These are phyloP conservation scores for Herpailurus yagouaroundi DNA, from an alignment of 2,113 vertebrate species.

Conservation along the genomic window DNA sequence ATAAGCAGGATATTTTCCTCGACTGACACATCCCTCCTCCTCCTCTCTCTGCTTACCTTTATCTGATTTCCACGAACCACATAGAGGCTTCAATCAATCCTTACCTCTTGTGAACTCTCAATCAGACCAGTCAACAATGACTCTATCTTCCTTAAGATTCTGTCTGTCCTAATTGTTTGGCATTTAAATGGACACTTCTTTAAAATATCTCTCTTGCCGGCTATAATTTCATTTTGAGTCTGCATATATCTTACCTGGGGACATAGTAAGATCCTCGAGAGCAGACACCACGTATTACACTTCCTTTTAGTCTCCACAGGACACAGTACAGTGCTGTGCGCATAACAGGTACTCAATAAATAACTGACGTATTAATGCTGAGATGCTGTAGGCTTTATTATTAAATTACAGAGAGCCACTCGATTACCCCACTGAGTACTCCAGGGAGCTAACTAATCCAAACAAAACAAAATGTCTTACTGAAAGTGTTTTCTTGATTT, in stretches of 20 bases:
- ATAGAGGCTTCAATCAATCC: background rate
- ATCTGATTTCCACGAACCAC: background rate
- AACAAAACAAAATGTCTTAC: background rate
- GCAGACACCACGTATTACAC: background rate
- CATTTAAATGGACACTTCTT: background rate
- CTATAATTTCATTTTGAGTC: background rate
- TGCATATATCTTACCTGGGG: background rate
- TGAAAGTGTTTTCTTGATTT: background rate
- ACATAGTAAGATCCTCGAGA: background rate
- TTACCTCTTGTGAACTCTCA: background rate
- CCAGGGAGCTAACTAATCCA: background rate
- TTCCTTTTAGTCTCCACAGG: slow-evolving; percentile 36
- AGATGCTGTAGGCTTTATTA: background rate
- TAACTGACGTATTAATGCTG: background rate
- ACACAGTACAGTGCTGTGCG: background rate
- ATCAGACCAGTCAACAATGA: background rate
- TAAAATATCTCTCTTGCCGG: background rate
- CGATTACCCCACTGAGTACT: background rate
- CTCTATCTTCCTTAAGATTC: background rate
- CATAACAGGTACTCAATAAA: background rate
- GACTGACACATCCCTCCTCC: background rate
- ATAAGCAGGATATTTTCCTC: background rate
- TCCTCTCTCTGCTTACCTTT: background rate
- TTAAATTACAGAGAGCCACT: background rate
- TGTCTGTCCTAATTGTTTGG: background rate